Base-by-base conservation (phyloP, 2,888 invertebrate genomes). In the Oscheius sp. region DNA sequence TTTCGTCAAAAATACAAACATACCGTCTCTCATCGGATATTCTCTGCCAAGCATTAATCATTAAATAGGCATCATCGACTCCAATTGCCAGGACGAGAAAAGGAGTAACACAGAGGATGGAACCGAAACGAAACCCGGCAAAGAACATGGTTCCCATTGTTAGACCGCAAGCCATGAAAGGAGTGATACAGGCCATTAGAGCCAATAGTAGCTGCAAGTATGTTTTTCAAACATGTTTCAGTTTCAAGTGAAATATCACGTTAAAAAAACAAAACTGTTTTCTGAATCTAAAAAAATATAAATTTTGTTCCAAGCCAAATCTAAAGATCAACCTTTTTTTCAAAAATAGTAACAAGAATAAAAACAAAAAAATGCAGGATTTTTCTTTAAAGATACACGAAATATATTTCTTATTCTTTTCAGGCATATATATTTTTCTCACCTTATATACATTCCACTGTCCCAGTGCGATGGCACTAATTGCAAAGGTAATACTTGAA, bases 101-200 rank as follows among this genome's bases (percentile, higher is more conserved):
- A n/a, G 80, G 80, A 8, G 84, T 85, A 3, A 85, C 85, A 64
- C 83, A 84, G 9, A 85, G 75, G 54, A 85, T 84, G 1, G 83
- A 82, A 4, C 85, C 85, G 51, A 84, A 85, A 26, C 84, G 77
- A 59, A 82, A 79, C 12, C 84, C 84, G 12, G 68, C 33, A 50
- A 74, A 77, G 51, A 84, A 82, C 80, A 84, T 80, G 38, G 69
- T 65, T 22, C 80, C 82, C 49, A 79, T 64, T 45, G 74, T 71
- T 2, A 71, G 68, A 5, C 77, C 84, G 51, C 81, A 81, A 0
- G 84, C 82, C 84, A 85, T 85, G 67, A 85, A 85, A 22, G 85
- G 85, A 45, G 75, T 74, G 3, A 81, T 77, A 45, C 83, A 82
- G 5, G 82, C 84, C 70, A 77, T 76, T 2, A 84, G 50, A 5